Evolutionary conservation across 2,113 vertebrate genomes (phyloP).

Genomic region (Elgaria multicarinata): DNA sequence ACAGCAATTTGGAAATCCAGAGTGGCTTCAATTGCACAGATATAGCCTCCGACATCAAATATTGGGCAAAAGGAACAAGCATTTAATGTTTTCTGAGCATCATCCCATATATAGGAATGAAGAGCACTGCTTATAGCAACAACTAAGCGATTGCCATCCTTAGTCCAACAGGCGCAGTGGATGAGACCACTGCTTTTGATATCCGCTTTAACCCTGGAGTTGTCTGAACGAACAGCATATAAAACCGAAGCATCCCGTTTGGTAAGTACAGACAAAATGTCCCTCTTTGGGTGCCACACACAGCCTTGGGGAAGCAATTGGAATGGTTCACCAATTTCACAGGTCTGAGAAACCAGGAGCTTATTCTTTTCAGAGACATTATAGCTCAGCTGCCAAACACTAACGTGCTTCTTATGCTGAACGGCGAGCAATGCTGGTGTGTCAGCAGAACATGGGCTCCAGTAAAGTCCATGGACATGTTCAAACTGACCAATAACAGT

Average conservation of each 20-base stretch:
- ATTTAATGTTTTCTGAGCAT: constrained; percentile 84
- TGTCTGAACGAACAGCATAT: constrained; percentile 83
- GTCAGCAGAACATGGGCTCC: constrained; percentile 81
- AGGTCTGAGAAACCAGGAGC: constrained; percentile 87
- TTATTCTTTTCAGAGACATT: constrained; percentile 83
- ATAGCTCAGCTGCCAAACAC: constrained; percentile 89
- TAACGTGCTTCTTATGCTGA: constrained; percentile 90
- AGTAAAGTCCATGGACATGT: constrained; percentile 89
- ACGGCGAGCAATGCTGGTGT: constrained; percentile 86
- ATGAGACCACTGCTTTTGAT: constrained; percentile 85
- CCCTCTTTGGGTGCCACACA: constrained; percentile 91
- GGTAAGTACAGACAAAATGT: constrained; percentile 88
- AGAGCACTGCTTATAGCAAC: constrained; percentile 86
- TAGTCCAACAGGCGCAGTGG: constrained; percentile 92
- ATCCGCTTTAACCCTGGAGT: constrained; percentile 84
- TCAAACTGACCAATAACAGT: constrained; percentile 93
- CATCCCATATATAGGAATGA: constrained; percentile 91
- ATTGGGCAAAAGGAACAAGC: constrained; percentile 88
- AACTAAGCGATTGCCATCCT: constrained; percentile 88
- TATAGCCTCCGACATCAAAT: constrained; percentile 88
- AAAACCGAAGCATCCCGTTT: constrained; percentile 86
- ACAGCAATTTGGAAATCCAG: constrained; percentile 87
- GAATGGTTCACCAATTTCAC: constrained; percentile 87
- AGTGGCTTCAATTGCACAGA: constrained; percentile 87
- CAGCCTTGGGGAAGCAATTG: constrained; percentile 93